phyloP scores from a whole-genome alignment of 2,888 invertebrate species.

The Eulithis prunata region DNA sequence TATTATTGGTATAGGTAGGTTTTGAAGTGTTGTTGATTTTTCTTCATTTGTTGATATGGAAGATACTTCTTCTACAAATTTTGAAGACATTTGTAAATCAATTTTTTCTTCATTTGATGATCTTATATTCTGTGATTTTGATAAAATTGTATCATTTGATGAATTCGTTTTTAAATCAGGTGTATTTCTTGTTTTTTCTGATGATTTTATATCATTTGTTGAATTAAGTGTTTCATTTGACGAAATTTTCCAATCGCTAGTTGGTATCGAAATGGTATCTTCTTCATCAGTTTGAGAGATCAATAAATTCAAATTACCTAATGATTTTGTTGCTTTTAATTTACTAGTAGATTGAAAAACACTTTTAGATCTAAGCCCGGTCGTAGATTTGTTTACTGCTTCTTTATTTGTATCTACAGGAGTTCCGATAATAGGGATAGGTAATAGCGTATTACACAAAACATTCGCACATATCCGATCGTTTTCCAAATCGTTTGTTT shows the following conservation, averaged over 20 bases:
- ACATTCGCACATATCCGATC: slow-evolving; percentile 19
- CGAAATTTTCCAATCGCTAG: slow-evolving; percentile 18
- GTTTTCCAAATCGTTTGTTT: slow-evolving; percentile 1
- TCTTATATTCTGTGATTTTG: slow-evolving; percentile 3
- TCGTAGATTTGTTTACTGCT: neutral
- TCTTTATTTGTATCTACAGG: slow-evolving; percentile 3
- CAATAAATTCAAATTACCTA: slow-evolving; percentile 35
- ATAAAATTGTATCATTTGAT: slow-evolving; percentile 9
- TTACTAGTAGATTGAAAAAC: slow-evolving; percentile 26
- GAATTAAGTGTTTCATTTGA: slow-evolving; percentile 19
- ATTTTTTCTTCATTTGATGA: slow-evolving; percentile 18
- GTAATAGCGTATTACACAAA: slow-evolving; percentile 13
- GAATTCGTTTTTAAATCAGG: slow-evolving; percentile 2
- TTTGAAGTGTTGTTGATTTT: neutral
- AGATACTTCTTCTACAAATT: slow-evolving; percentile 9
- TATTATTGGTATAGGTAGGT: neutral
- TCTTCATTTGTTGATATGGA: neutral
- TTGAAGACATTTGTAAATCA: slow-evolving; percentile 7
- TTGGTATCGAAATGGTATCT: slow-evolving; percentile 17
- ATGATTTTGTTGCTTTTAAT: slow-evolving; percentile 36
- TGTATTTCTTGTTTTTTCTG: slow-evolving; percentile 5
- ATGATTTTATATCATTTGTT: slow-evolving; percentile 18
- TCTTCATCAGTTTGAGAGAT: slow-evolving; percentile 17
- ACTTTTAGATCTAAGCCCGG: slow-evolving; percentile 8
- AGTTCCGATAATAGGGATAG: slow-evolving; percentile 22